phyloP scores from a whole-genome alignment of 1,140 invertebrate genomes.

The Drosophila dunni region DNA sequence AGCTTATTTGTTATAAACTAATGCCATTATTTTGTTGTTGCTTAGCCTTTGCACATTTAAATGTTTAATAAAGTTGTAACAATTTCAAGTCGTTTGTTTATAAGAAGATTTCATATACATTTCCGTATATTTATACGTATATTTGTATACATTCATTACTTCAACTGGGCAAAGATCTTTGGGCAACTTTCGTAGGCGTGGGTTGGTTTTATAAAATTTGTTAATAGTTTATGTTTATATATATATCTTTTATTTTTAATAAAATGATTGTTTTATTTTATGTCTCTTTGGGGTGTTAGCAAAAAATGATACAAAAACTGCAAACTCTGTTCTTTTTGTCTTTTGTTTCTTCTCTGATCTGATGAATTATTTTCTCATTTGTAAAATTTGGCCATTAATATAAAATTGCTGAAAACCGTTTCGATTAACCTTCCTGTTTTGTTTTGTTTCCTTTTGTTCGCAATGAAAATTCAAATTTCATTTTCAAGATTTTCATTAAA shows the following conservation, averaged over 20 bases:
- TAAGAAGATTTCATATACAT: conserved; percentile 55
- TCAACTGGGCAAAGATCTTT: conserved; percentile 58
- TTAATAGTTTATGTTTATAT: conserved; percentile 45
- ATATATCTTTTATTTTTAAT: conserved; percentile 44
- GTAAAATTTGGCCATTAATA: conserved; percentile 81
- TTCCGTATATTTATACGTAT: conserved; percentile 20
- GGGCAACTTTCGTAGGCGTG: conserved; percentile 36
- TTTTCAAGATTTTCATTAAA: conserved; percentile 40
- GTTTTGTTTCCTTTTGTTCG: conserved; percentile 36
- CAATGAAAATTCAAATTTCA: conserved; percentile 14
- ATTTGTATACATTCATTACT: conserved; percentile 21
- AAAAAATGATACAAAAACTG: conserved; percentile 74
- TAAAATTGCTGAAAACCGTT: conserved; percentile 79
- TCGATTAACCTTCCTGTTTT: conserved; percentile 66
- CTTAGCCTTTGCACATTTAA: conserved; percentile 60
- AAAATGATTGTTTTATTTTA: conserved; percentile 71
- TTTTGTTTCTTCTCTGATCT: conserved; percentile 15
- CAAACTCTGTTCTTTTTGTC: conserved; percentile 37
- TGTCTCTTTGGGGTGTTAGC: conserved; percentile 76
- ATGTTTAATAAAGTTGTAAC: conserved; percentile 51
- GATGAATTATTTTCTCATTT: conserved; percentile 48
- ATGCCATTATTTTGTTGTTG: conserved; percentile 63
- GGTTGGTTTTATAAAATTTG: conserved; percentile 70
- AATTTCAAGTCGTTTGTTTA: conserved; percentile 63
- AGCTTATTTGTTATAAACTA: conserved; percentile 60